These are phyloP conservation scores for Drosophila multiciliata DNA, from an alignment of 2,888 invertebrate species.

Conservation along the genomic window DNA sequence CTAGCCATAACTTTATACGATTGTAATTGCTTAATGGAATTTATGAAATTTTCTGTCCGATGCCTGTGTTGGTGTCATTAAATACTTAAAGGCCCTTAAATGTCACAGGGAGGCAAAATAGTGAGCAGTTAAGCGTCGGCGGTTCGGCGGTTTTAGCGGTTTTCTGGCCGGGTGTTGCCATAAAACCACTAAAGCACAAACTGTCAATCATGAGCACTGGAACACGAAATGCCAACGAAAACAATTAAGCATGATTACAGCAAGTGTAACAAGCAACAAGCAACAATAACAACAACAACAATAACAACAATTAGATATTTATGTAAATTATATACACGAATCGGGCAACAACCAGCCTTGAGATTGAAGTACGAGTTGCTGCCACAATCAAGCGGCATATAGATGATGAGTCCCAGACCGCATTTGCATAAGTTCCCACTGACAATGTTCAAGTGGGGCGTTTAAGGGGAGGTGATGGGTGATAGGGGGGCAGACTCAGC, in stretches of 20 bases:
- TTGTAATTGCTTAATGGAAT: conserved; percentile 69
- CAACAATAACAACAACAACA: conserved; percentile 19
- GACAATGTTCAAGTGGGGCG: conserved; percentile 1
- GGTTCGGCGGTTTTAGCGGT: conserved; percentile 25
- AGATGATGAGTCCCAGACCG: conserved; percentile 47
- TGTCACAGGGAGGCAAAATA: conserved; percentile 11
- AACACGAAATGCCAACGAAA: conserved; percentile 75
- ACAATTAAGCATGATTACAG: conserved; percentile 78
- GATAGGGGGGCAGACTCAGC: background rate
- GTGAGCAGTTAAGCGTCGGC: conserved; percentile 15
- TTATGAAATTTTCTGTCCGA: conserved; percentile 69
- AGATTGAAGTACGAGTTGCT: conserved; percentile 41
- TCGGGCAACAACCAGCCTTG: conserved; percentile 9
- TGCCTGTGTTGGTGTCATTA: conserved; percentile 65
- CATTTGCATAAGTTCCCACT: conserved; percentile 67
- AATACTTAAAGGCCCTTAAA: conserved; percentile 73
- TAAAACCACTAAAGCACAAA: conserved; percentile 75
- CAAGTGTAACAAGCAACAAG: conserved; percentile 54
- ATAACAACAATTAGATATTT: conserved; percentile 76
- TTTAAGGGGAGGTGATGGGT: background rate
- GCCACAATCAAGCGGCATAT: conserved; percentile 39
- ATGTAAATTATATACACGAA: conserved; percentile 71
- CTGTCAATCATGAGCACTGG: conserved; percentile 73
- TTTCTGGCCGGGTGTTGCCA: conserved; percentile 53
- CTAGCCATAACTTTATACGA: conserved; percentile 50